A percentile compares a stretch with the other conserved stretches of the same genome.
Conservation (phyloP, 2,797 vertebrate genomes). For the Neosilurus hyrtlii region DNA sequence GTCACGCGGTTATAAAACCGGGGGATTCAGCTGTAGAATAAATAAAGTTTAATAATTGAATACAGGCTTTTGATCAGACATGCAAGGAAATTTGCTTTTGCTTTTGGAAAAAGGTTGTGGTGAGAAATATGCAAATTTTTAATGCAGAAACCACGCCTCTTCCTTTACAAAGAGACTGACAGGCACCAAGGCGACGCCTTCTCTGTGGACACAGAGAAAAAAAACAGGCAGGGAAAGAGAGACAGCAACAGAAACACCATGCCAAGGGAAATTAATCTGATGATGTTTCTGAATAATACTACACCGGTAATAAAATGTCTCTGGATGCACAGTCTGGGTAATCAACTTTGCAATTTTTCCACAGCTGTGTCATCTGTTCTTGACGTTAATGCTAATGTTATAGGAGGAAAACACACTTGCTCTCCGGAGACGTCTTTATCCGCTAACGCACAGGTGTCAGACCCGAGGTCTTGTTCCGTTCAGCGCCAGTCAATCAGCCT, state of each 20-base stretch:
- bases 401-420: background rate
- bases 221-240: background rate
- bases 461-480: background rate
- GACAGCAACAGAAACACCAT: background rate
- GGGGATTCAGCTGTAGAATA: background rate
- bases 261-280: conserved; percentile 14
- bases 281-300: conserved; percentile 5
- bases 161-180: background rate
- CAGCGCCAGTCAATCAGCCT: background rate
- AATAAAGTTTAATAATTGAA: background rate
- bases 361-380: background rate
- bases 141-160: background rate
- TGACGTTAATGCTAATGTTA: conserved; percentile 2
- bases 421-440: background rate
- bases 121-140: background rate
- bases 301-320: conserved; percentile 12
- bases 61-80: background rate
- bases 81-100: background rate
- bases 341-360: background rate
- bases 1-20: background rate
- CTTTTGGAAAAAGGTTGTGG: background rate
- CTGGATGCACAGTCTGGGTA: background rate
- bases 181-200: background rate
- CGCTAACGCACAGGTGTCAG: background rate
- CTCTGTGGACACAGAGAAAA: background rate